Evolutionary conservation across 2,113 vertebrate genomes (phyloP), one percentile per base, ranked within the genome.

Genomic region (Eclectus roratus): DNA sequence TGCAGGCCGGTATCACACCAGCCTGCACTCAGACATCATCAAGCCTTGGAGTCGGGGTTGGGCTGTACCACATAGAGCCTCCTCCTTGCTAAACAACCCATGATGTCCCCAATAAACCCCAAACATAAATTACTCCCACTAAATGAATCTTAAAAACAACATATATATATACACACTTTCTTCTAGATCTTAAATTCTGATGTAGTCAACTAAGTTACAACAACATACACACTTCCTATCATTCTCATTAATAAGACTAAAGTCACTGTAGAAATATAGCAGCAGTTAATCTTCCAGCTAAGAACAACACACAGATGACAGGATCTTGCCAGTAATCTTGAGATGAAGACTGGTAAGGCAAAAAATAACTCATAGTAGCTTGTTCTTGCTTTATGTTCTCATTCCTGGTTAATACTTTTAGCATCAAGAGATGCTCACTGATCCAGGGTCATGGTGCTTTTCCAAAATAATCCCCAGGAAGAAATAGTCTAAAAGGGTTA

Each of bases 391-490:
- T 74, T 11, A 74, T 29, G 70, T 27, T 89, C 80, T 79, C 0
- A 0, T 21, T 87, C 73, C 61, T 56, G 64, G 64, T 53, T 70
- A 63, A 85, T 29, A 11, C 41, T 35, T 17, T 7, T 6, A 61
- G 80, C 61, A 81, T 6, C 91, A 66, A 81, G 77, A 73, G 80
- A 53, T 53, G 70, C 47, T 76, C 70, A 20, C 1, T 77, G 85
- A 91, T 37, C 89, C 56, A 49, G 39, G 65, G 86, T 72, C 85
- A 77, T 4, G 3, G 37, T 0, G 10, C 83, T 66, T 56, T 56
- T 49, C 43, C 80, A 87, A 80, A 92, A 72, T 43, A 88, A 91
- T n/a, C 65, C 90, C 61, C 88, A 35, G 65, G 56, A 96, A 92
- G 65, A 56, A 84, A 68, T 7, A 68, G 52, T 24, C 86, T 84